Conservation (phyloP, 2,888 invertebrate species). For the Drosophila mettleri region DNA sequence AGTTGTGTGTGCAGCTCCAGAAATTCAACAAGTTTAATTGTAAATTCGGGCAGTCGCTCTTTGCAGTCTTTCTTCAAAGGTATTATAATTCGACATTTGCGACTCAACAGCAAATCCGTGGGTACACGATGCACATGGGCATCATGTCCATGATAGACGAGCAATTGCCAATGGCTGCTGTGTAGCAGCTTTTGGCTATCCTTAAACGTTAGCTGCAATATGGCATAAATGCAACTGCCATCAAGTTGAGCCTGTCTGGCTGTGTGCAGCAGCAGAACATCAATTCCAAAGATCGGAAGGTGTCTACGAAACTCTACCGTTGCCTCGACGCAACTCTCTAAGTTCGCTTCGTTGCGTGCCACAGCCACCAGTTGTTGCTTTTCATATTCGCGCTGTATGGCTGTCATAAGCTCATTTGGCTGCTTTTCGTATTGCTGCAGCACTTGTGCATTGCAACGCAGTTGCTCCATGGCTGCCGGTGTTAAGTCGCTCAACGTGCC, state of each 20-base stretch:
- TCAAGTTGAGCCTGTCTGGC: constrained; percentile 27
- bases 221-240: constrained; percentile 56
- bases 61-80: constrained; percentile 46
- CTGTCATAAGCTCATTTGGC: constrained; percentile 60
- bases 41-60: constrained; percentile 61
- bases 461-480: constrained; percentile 48
- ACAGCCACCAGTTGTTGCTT: constrained; percentile 81
- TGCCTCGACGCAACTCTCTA: constrained; percentile 45
- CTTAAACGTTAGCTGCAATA: constrained; percentile 62
- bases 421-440: constrained; percentile 61
- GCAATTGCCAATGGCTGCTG: constrained; percentile 71
- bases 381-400: constrained; percentile 71
- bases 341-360: constrained; percentile 49
- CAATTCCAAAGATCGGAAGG: constrained; percentile 54
- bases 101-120: constrained; percentile 57
- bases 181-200: constrained; percentile 55
- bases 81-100: constrained; percentile 63
- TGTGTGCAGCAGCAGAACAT: constrained; percentile 48
- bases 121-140: constrained; percentile 65
- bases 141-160: constrained; percentile 51
- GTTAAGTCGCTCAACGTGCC: constrained; percentile 61
- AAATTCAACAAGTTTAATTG: constrained; percentile 60
- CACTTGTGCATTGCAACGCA: constrained; percentile 57
- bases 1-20: constrained; percentile 44
- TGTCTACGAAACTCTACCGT: constrained; percentile 59